Evolutionary conservation across 2,888 invertebrate species (phyloP).

Genomic region (Drepana falcataria): DNA sequence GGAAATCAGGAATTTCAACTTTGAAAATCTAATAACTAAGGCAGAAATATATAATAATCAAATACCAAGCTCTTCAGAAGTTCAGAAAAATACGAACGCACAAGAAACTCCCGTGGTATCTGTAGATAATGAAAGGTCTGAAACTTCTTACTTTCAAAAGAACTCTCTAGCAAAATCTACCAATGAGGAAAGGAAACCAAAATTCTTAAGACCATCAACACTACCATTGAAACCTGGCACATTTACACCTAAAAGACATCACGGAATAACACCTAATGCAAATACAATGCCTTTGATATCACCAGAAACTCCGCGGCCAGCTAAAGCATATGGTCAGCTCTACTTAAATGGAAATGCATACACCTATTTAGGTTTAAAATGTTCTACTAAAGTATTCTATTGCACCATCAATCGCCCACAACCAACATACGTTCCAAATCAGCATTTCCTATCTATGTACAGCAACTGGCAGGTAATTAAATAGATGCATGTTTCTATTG

Average conservation of each 20-base stretch:
- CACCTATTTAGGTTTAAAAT: constrained; percentile 93
- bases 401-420: constrained; percentile 96
- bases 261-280: constrained; percentile 89
- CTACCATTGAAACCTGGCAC: constrained; percentile 91
- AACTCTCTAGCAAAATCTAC: constrained; percentile 42
- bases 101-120: constrained; percentile 40
- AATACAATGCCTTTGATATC: constrained; percentile 91
- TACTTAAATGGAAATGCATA: constrained; percentile 95
- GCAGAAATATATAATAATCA: constrained; percentile 71
- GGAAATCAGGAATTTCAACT: constrained; percentile 67
- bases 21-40: constrained; percentile 73
- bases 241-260: constrained; percentile 88
- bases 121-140: constrained; percentile 60
- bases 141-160: constrained; percentile 72
- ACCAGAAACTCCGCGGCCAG: constrained; percentile 93
- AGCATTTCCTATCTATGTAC: constrained; percentile 96
- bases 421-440: constrained; percentile 94
- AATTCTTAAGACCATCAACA: constrained; percentile 89
- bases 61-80: constrained; percentile 62
- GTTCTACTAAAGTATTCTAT: constrained; percentile 93
- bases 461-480: constrained; percentile 92
- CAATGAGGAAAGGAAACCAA: constrained; percentile 73
- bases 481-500: not conserved
- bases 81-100: constrained; percentile 57
- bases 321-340: constrained; percentile 92